Conservation (phyloP, 2,797 vertebrate species). For the Diglossa cyanea region DNA sequence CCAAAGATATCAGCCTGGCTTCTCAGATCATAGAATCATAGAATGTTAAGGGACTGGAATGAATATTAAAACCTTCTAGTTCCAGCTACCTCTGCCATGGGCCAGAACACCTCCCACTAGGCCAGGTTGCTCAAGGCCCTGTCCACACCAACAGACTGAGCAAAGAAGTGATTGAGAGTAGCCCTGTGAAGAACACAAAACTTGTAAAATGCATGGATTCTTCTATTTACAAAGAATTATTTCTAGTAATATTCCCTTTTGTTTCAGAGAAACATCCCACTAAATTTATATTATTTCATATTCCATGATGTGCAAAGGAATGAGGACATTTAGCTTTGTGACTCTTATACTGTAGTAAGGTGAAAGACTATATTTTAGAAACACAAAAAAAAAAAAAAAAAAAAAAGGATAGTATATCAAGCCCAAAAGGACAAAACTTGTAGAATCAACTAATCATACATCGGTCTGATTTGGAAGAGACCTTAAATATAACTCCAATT, state of each 20-base stretch:
- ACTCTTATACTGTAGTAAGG: not conserved
- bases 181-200: rapidly evolving
- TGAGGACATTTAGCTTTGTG: not conserved
- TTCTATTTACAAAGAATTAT: not conserved
- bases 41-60: not conserved
- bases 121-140: not conserved
- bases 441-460: not conserved
- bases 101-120: not conserved
- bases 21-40: not conserved
- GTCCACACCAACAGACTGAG: not conserved
- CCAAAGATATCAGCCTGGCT: not conserved
- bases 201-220: not conserved
- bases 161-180: not conserved
- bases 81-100: not conserved
- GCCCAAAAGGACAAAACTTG: not conserved
- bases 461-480: not conserved
- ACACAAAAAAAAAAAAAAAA: too few relatives aligned
- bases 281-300: not conserved
- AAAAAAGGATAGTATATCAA: not conserved
- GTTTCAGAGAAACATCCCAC: not conserved
- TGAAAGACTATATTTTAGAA: not conserved
- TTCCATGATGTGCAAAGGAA: not conserved
- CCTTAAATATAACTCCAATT: not conserved
- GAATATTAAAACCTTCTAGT: not conserved
- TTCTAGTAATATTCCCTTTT: not conserved